Conservation (phyloP, 1,140 invertebrate genomes). For the Myzus persicae region DNA sequence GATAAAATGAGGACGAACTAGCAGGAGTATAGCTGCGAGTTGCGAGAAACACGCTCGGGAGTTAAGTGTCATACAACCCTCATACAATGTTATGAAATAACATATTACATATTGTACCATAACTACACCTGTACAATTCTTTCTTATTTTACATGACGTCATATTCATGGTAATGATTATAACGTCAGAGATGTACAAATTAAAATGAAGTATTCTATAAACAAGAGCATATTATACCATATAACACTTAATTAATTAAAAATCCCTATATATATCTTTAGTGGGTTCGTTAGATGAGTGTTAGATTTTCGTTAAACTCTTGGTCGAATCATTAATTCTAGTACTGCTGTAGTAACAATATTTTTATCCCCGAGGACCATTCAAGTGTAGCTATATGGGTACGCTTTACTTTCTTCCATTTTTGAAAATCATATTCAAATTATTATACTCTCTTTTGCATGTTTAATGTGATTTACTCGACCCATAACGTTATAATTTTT, state of each 20-base stretch:
- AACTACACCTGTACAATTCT: not conserved
- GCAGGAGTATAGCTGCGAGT: not conserved
- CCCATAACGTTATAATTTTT: slow-evolving; percentile 17
- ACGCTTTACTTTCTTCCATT: not conserved
- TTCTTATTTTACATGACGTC: not conserved
- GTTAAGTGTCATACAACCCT: too few species aligned
- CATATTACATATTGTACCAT: too few species aligned
- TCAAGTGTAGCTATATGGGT: not conserved
- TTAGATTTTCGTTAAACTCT: not conserved
- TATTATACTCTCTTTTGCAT: not conserved
- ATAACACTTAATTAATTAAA: not conserved
- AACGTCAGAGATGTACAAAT: not conserved
- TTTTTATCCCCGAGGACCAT: not conserved
- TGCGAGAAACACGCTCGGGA: not conserved
- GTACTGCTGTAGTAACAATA: not conserved
- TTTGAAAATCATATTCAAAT: not conserved
- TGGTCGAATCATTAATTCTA: not conserved
- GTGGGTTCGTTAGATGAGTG: not conserved
- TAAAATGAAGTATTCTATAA: not conserved
- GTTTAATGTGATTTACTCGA: slow-evolving; percentile 1
- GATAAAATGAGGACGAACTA: not conserved
- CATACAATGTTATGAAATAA: too few species aligned
- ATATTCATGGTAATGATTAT: not conserved
- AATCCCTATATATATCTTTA: not conserved
- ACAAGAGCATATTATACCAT: not conserved